These are phyloP conservation scores for Scomber japonicus DNA, from an alignment of 2,113 vertebrate genomes.

Conservation along the genomic window DNA sequence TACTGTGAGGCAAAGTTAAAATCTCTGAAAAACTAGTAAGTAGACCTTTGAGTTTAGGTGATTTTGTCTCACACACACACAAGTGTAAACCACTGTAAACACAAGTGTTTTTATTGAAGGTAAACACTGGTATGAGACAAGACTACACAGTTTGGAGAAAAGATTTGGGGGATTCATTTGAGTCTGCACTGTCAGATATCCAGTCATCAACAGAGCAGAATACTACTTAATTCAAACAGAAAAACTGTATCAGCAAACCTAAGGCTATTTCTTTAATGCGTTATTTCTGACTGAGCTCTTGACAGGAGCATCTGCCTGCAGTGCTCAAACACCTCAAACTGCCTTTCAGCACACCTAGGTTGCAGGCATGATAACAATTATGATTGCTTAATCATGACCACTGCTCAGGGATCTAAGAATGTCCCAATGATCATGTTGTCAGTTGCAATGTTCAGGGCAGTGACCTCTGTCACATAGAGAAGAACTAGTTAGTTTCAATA, in stretches of 20 bases:
- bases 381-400: background rate
- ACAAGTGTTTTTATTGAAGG: no score
- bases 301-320: background rate
- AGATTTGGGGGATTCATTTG: background rate
- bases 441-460: background rate
- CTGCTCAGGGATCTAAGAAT: background rate
- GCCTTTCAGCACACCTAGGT: background rate
- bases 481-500: background rate
- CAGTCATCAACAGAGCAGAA: slow-evolving; percentile 2
- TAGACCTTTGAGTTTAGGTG: no score
- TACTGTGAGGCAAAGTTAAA: no score
- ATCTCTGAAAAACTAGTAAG: no score
- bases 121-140: background rate
- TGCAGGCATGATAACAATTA: background rate
- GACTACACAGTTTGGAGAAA: background rate
- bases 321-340: background rate
- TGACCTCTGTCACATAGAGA: slow-evolving; percentile 18
- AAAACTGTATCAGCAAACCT: background rate
- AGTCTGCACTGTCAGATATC: slow-evolving; percentile 10
- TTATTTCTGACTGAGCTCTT: slow-evolving; percentile 1
- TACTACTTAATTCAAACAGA: slow-evolving; percentile 10
- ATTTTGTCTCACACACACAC: no score
- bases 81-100: no score
- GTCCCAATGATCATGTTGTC: background rate
- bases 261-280: background rate